Evolutionary conservation across 2,113 vertebrate genomes (phyloP).

Genomic region (Anthoscopus minutus): DNA sequence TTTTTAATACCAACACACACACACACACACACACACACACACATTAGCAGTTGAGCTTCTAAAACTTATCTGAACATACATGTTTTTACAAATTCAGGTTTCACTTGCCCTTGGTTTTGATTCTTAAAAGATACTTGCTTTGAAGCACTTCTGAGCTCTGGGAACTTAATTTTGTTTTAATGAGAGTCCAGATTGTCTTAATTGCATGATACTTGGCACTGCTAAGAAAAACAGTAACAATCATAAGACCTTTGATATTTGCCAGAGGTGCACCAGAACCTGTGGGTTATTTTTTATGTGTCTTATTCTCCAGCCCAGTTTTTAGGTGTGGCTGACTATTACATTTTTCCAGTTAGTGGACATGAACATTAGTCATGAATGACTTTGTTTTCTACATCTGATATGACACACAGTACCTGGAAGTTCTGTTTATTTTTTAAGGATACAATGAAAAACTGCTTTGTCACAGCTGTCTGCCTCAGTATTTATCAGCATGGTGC

Average conservation of each 20-base stretch:
- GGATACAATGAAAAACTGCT: not conserved
- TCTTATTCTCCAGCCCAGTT: not conserved
- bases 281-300: not conserved
- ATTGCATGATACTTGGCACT: constrained; percentile 45
- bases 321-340: constrained; percentile 19
- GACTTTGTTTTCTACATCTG: constrained; percentile 6
- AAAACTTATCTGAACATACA: not conserved
- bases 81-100: not conserved
- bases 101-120: constrained; percentile 27
- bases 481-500: not conserved
- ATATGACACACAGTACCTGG: not conserved
- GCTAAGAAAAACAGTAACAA: not conserved
- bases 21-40: not conserved
- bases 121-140: not conserved
- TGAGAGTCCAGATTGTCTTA: constrained; percentile 32
- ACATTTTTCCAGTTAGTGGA: constrained; percentile 9
- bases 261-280: constrained; percentile 1
- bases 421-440: constrained; percentile 23
- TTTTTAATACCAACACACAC: not conserved
- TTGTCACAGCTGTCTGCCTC: not conserved
- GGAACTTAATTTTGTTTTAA: constrained; percentile 42
- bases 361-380: not conserved
- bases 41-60: not conserved
- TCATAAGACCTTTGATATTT: constrained; percentile 20
- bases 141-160: not conserved